These are phyloP conservation scores for Apocheima hispidaria DNA, from an alignment of 2,888 invertebrate genomes.

Conservation along the genomic window DNA sequence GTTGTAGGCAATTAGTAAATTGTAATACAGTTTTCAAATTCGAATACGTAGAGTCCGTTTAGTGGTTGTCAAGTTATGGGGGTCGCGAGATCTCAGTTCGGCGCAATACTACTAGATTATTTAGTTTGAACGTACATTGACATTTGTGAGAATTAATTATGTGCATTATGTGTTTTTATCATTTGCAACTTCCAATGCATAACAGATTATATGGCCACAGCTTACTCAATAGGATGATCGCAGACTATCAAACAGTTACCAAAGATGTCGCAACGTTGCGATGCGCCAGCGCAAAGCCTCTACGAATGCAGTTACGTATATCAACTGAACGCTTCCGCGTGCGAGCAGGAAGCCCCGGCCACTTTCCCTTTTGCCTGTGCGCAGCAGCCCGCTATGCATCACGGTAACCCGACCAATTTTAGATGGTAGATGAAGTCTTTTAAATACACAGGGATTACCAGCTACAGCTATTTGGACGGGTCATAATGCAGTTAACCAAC, in stretches of 20 bases:
- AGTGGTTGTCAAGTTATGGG: no score
- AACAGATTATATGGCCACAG: background rate
- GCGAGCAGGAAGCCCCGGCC: constrained; percentile 80
- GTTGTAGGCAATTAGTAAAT: no score
- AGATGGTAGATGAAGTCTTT: constrained; percentile 43
- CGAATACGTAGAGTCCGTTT: no score
- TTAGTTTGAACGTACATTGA: no score
- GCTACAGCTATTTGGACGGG: constrained; percentile 55
- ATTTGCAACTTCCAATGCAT: background rate
- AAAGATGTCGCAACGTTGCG: constrained; percentile 43
- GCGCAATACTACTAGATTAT: no score
- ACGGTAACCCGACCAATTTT: constrained; percentile 66
- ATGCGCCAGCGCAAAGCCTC: constrained; percentile 48
- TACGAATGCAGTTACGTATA: constrained; percentile 73
- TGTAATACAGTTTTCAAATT: no score
- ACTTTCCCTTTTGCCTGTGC: constrained; percentile 85
- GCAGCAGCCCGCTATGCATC: constrained; percentile 82
- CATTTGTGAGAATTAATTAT: no score
- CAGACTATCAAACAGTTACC: constrained; percentile 11
- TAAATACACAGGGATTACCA: constrained; percentile 34
- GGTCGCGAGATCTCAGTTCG: no score
- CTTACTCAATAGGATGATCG: constrained; percentile 9
- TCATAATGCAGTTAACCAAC: constrained; percentile 79
- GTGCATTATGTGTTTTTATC: no score
- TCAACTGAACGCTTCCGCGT: constrained; percentile 80